phyloP scores from a whole-genome alignment of 2,888 invertebrate genomes.

The Nemotelus pantherinus region DNA sequence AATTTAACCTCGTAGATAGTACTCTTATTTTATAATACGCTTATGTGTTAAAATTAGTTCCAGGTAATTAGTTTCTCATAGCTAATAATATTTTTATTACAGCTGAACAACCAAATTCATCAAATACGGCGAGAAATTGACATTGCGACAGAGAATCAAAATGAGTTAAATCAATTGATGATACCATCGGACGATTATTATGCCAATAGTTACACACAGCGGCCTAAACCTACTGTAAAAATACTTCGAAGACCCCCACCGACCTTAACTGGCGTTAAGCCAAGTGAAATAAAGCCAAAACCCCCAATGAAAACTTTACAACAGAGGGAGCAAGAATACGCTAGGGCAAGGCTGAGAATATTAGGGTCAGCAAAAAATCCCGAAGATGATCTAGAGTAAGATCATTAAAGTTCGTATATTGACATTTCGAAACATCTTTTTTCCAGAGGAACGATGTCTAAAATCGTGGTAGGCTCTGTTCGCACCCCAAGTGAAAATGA shows the following conservation, averaged over 20 bases:
- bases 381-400: constrained; percentile 74
- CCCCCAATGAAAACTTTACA: constrained; percentile 85
- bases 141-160: constrained; percentile 50
- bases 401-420: constrained; percentile 41
- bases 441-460: constrained; percentile 49
- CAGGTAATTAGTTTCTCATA: too few species aligned
- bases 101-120: constrained; percentile 48
- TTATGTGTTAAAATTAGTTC: too few species aligned
- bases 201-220: constrained; percentile 78
- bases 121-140: constrained; percentile 43
- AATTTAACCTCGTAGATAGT: too few species aligned
- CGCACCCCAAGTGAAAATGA: constrained; percentile 7
- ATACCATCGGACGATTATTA: constrained; percentile 81
- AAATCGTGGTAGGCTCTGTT: constrained; percentile 38
- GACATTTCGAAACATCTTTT: constrained; percentile 12
- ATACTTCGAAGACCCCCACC: constrained; percentile 80
- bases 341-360: constrained; percentile 89
- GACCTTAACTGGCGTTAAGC: constrained; percentile 67
- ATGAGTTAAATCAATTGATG: constrained; percentile 73
- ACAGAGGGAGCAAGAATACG: constrained; percentile 94
- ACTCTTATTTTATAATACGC: too few species aligned
- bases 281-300: constrained; percentile 73
- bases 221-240: constrained; percentile 83
- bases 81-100: constrained; percentile 16
- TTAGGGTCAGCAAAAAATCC: constrained; percentile 86